Percentiles rank a stretch among this genome's conserved stretches.
Evolutionary conservation across 2,797 vertebrate species (phyloP).

Genomic region (Oceanodroma leucorhoa): DNA sequence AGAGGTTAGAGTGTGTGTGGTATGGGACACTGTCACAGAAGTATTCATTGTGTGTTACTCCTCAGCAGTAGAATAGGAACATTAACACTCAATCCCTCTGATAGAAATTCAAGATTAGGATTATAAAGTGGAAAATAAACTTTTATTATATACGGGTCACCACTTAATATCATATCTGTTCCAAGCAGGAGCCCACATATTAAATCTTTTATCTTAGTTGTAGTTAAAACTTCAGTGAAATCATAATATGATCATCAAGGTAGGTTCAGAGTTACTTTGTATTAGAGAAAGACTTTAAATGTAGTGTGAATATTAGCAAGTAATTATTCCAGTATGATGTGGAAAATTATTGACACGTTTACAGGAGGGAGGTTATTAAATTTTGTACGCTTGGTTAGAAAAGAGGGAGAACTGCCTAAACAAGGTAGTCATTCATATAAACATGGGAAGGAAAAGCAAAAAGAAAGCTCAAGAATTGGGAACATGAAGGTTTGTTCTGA

Average conservation of each 20-base stretch:
- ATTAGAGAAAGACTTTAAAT: neutral
- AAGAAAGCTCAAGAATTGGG: neutral
- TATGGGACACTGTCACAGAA: neutral
- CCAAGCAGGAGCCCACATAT: neutral
- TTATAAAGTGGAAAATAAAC: neutral
- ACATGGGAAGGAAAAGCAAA: neutral
- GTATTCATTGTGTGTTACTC: neutral
- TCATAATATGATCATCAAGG: neutral
- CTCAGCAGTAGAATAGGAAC: neutral
- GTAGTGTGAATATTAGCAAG: neutral
- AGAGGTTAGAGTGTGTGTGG: neutral
- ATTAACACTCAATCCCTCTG: neutral
- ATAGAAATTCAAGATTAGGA: neutral
- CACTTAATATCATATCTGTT: neutral
- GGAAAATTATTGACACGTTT: neutral
- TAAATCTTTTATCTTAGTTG: neutral
- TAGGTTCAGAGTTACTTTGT: neutral
- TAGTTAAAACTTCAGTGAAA: neutral
- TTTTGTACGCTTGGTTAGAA: neutral
- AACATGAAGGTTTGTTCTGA: neutral
- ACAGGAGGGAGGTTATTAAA: neutral
- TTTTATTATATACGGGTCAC: neutral
- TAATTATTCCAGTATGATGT: neutral
- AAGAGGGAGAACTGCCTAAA: neutral
- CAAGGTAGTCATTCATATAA: neutral